Evolutionary conservation across 2,888 invertebrate species (phyloP).

Genomic region (Ectemnius lituratus): DNA sequence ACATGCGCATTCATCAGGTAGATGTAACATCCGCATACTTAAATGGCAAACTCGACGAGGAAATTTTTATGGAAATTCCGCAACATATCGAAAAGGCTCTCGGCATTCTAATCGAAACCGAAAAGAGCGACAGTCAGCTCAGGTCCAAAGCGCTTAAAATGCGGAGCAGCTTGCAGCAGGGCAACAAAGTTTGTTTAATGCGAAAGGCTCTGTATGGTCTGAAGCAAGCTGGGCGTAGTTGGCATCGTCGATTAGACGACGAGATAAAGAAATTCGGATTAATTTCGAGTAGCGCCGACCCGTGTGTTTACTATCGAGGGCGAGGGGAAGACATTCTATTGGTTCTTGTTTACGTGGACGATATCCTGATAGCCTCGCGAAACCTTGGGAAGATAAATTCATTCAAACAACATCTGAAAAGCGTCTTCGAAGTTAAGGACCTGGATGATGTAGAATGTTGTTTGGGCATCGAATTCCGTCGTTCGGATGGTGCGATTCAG

Average conservation of each 20-base stretch:
- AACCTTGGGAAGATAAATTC: not conserved
- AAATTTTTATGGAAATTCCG: not conserved
- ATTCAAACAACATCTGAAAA: not conserved
- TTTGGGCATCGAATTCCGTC: not conserved
- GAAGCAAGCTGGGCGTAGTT: not conserved
- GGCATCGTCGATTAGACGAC: not conserved
- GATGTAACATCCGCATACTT: not conserved
- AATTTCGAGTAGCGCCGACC: not conserved
- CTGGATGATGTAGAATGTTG: not conserved
- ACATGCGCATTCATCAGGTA: not conserved
- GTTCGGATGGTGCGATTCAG: not conserved
- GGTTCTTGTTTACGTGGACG: not conserved
- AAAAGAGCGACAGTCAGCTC: not conserved
- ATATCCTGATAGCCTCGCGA: not conserved
- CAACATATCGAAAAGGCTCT: not conserved
- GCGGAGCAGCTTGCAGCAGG: not conserved
- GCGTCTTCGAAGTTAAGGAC: not conserved
- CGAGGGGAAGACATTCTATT: not conserved
- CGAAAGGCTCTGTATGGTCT: conserved; percentile 33
- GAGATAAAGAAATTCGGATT: not conserved
- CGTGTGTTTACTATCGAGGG: not conserved
- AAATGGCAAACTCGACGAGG: not conserved
- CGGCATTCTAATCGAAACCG: not conserved
- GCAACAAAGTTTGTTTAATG: conserved; percentile 19
- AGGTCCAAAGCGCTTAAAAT: not conserved